phyloP scores from a whole-genome alignment of 2,888 invertebrate species.

The Theristus sp. region DNA sequence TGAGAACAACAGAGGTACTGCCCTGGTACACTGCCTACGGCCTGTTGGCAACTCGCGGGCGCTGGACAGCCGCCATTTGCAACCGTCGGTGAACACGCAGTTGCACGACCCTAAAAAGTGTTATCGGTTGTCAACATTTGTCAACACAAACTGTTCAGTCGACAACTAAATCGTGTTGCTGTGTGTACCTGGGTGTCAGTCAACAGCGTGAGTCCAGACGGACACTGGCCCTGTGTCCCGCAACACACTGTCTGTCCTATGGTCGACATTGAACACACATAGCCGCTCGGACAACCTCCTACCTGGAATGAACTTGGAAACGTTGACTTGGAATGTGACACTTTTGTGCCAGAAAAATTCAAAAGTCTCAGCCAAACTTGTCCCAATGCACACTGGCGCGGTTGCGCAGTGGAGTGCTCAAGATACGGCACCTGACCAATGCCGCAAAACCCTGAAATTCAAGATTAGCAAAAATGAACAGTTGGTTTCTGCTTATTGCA shows the following conservation, averaged over 20 bases:
- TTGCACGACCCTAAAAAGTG: not conserved
- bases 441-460: not conserved
- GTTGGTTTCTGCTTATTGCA: no score
- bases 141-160: not conserved
- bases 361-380: not conserved
- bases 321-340: no score
- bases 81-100: not conserved
- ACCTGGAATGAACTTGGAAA: no score
- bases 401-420: not conserved
- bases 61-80: not conserved
- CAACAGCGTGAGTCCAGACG: not conserved
- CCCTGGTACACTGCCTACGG: slow-evolving; percentile 3
- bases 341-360: no score
- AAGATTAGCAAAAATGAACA: not conserved
- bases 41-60: slow-evolving; percentile 3
- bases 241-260: slow-evolving; percentile 4
- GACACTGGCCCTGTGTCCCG: slow-evolving; percentile 1
- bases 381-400: not conserved
- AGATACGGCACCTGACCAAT: not conserved
- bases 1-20: slow-evolving; percentile 6
- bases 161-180: not conserved
- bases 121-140: not conserved
- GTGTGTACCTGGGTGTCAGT: not conserved
- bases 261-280: not conserved
- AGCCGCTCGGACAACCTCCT: slow-evolving; percentile 1